These are phyloP conservation scores for Strigamia crassipes DNA, from an alignment of 2,888 invertebrate genomes.

Conservation along the genomic window DNA sequence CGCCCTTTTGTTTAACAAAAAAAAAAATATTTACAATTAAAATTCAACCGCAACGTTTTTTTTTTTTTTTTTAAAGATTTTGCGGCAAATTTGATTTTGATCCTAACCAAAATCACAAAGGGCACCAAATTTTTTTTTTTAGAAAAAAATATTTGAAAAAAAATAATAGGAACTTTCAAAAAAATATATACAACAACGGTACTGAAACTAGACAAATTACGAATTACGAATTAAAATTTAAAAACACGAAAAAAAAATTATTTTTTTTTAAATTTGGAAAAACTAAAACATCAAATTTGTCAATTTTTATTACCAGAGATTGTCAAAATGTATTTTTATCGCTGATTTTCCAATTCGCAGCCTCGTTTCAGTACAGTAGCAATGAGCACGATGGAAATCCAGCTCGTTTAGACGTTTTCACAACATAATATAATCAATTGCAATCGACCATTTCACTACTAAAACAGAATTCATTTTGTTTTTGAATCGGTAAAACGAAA, in stretches of 20 bases:
- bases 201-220: background rate
- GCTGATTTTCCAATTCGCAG: background rate
- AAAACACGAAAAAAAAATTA: background rate
- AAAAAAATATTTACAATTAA: too few species aligned
- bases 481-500: background rate
- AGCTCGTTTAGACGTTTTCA: background rate
- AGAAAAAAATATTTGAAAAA: background rate
- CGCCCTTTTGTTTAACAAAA: background rate
- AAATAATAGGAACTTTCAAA: slow-evolving; percentile 32
- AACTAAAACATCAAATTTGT: too few species aligned
- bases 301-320: too few species aligned
- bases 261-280: too few species aligned
- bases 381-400: background rate
- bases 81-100: background rate
- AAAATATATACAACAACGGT: slow-evolving; percentile 17
- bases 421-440: slow-evolving; percentile 22
- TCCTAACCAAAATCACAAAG: slow-evolving; percentile 27
- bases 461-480: background rate
- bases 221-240: background rate
- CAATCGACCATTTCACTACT: background rate
- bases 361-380: background rate
- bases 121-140: slow-evolving; percentile 25
- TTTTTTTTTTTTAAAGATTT: background rate
- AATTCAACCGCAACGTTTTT: background rate
- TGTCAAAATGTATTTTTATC: background rate